Evolutionary conservation across 1,140 invertebrate species (phyloP), one percentile per base, ranked within the genome.

Genomic region (Drosophila burlai): DNA sequence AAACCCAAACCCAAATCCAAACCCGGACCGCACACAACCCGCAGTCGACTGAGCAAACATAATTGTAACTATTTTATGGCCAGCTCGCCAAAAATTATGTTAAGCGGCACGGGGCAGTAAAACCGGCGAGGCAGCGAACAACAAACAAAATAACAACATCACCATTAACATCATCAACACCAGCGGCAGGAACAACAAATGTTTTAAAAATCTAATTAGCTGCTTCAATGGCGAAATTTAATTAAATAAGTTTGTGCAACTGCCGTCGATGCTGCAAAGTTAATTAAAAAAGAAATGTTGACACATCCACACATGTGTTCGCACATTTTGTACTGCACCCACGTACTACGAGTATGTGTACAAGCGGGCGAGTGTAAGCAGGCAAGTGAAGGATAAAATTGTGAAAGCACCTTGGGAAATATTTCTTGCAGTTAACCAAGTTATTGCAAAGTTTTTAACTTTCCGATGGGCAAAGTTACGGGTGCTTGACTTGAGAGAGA

Each of bases 201-300:
- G 64, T 59, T 87, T 87, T 61, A 89, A 84, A 80, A 87, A 87
- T 77, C 84, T 87, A 87, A 87, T 87, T 87, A 89, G 78, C 84
- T 81, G 84, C 84, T 72, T 89, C 84, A 87, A 87, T 87, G 84
- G 81, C 83, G 63, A 81, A 89, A 78, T 78, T 87, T 87, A 87
- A 87, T 87, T 87, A 87, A 89, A 87, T 89, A 87, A 87, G 84
- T 89, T 87, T 80, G 57, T 83, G 81, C 68, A 87, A 83, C 72
- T 83, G 64, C 67, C 72, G 68, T 54, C 67, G 75, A 71, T 83
- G 83, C 68, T 83, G 81, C 57, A 80, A 83, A 87, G 84, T 89
- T 87, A 87, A 87, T 87, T 87, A 89, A 87, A 87, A 87, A 75
- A 80, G 77, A 83, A 83, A 80, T 69, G 76, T 59, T 68, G 69